A percentile compares a stretch with the other conserved stretches of the same genome.
These are phyloP conservation scores for Polyergus mexicanus DNA, from an alignment of 1,140 invertebrate genomes.

Conservation along the genomic window DNA sequence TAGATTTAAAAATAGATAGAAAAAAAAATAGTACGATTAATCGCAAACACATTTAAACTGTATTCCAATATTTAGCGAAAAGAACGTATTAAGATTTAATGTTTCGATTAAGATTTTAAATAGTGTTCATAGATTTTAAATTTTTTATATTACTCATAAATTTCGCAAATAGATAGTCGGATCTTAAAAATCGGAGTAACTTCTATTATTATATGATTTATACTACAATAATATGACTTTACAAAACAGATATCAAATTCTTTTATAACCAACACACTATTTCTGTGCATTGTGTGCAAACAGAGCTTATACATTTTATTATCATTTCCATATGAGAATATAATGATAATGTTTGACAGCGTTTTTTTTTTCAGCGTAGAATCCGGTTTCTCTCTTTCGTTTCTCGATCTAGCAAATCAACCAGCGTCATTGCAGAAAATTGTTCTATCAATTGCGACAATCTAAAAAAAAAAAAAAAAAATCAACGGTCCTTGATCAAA, in stretches of 20 bases:
- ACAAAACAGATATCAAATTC: neutral
- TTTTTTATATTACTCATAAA: conserved; percentile 4
- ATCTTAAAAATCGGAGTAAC: neutral
- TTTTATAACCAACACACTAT: neutral
- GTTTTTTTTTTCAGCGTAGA: conserved; percentile 30
- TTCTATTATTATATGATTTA: conserved; percentile 36
- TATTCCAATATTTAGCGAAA: conserved; percentile 14
- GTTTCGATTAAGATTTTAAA: conserved; percentile 16
- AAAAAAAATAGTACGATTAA: neutral
- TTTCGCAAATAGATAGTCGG: neutral
- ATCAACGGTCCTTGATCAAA: conserved; percentile 67
- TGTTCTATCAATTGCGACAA: conserved; percentile 61
- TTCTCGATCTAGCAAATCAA: conserved; percentile 68
- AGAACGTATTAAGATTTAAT: neutral
- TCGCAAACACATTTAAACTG: neutral
- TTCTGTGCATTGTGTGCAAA: neutral
- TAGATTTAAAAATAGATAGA: neutral
- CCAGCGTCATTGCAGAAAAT: conserved; percentile 65
- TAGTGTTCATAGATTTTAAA: neutral
- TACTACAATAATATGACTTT: neutral
- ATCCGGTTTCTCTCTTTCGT: conserved; percentile 71
- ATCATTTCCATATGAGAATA: conserved; percentile 64
- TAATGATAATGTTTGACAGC: conserved; percentile 67
- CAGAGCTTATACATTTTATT: conserved; percentile 44
- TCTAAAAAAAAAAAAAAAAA: conserved; percentile 72